Percentiles rank a stretch among this genome's conserved stretches.
These are phyloP conservation scores for Pharmacophagus antenor DNA, from an alignment of 2,888 invertebrate species.

Conservation along the genomic window DNA sequence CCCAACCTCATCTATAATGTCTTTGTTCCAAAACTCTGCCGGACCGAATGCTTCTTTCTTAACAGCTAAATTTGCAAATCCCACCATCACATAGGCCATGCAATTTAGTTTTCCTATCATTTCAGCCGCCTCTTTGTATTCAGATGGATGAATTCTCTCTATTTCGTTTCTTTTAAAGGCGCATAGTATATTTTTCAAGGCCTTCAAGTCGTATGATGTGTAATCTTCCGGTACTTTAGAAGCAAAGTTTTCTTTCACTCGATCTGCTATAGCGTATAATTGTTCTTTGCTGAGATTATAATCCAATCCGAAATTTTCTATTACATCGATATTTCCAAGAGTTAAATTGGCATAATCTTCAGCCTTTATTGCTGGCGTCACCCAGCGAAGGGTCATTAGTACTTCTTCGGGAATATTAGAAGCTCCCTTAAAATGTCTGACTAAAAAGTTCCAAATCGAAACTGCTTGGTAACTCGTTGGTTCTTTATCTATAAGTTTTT, in stretches of 20 bases:
- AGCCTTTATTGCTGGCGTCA: conserved; percentile 66
- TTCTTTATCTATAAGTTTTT: conserved; percentile 56
- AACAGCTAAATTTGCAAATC: conserved; percentile 70
- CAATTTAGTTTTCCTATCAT: conserved; percentile 73
- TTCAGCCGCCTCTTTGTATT: conserved; percentile 73
- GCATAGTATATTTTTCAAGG: conserved; percentile 79
- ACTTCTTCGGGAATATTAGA: conserved; percentile 65
- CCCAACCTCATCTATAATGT: conserved; percentile 58
- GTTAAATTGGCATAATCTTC: conserved; percentile 77
- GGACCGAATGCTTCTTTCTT: conserved; percentile 68
- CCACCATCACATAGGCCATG: conserved; percentile 59
- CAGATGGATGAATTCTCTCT: conserved; percentile 72
- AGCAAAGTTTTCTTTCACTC: conserved; percentile 76
- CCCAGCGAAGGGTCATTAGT: conserved; percentile 67
- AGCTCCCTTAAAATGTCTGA: conserved; percentile 53
- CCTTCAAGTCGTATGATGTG: conserved; percentile 77
- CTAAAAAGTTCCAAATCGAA: conserved; percentile 61
- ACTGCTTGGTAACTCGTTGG: conserved; percentile 50
- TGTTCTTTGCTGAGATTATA: conserved; percentile 64
- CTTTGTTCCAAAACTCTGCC: conserved; percentile 59
- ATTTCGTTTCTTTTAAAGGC: conserved; percentile 78
- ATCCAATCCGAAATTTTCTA: conserved; percentile 78
- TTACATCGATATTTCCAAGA: conserved; percentile 73
- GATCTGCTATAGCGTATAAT: conserved; percentile 69
- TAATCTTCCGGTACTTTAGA: conserved; percentile 79